Evolutionary conservation across 2,888 invertebrate species (phyloP), one percentile per base, ranked within the genome.

Genomic region (Eulithis prunata): DNA sequence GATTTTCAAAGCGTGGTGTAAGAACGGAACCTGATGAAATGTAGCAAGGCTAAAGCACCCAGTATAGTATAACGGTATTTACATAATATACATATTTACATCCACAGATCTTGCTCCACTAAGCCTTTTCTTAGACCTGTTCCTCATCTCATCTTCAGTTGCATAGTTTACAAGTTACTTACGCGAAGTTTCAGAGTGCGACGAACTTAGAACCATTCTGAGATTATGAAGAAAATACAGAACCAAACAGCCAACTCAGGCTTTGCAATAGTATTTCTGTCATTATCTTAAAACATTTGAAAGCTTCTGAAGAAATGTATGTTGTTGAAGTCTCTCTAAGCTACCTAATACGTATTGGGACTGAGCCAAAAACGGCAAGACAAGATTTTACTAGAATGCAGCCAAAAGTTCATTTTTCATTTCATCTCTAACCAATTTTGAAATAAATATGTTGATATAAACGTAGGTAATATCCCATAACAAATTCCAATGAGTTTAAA

Each of bases 291-390:
- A 86, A 87, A 84, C 78, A 84, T 81, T 87, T 84, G 64, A 85
- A 86, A 85, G 83, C 74, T 72, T 78, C 84, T 83, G 86, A 88
- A 87, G 88, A 88, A 85, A 80, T 84, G 85, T 73, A 84, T 77
- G 80, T 82, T 65, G 78, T 71, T 75, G 79, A 72, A 79, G 81
- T 80, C 80, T 68, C 66, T 72, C 21, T 21, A 21, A 53, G 32
- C 2, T 32, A 32, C 6, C 4, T 32, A 32, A 28, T 57, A 61
- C 47, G 49, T 65, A 73, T 64, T 68, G 62, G 68, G 72, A 63
- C 51, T 49, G 51, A 36, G 66, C 69, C 70, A 60, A 70, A 47
- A 67, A 69, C 65, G 72, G 52, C 64, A 28, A 47, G 66, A 68
- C 68, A 62, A 69, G 59, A 57, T 56, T 59, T 58, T 53, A 43